These are phyloP conservation scores for Neodiprion fabricii DNA, from an alignment of 1,140 invertebrate genomes.

Conservation along the genomic window DNA sequence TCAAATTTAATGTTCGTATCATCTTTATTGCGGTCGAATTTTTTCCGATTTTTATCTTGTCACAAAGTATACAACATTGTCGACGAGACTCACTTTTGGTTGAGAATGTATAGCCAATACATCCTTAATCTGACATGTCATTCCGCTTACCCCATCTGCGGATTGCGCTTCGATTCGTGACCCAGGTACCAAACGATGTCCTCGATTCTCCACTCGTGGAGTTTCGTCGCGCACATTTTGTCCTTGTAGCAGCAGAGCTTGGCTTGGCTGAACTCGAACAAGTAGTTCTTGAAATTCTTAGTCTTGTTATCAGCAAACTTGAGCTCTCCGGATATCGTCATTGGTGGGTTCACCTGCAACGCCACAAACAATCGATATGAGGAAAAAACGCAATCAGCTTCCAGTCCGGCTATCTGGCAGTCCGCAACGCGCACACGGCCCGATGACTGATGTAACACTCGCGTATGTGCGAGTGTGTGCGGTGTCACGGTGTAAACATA, in stretches of 20 bases:
- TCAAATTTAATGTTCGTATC: conserved; percentile 11
- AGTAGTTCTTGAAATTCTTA: conserved; percentile 77
- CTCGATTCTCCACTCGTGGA: conserved; percentile 78
- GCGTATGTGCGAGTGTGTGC: neutral
- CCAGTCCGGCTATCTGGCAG: neutral
- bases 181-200: conserved; percentile 85
- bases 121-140: neutral
- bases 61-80: too few species aligned
- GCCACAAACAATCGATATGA: neutral
- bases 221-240: conserved; percentile 69
- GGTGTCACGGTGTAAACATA: neutral
- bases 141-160: conserved; percentile 69
- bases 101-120: too few species aligned
- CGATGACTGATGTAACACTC: too few species aligned
- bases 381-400: neutral
- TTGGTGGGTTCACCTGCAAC: conserved; percentile 61
- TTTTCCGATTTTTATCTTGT: too few species aligned
- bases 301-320: conserved; percentile 79
- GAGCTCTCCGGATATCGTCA: conserved; percentile 72
- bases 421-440: neutral
- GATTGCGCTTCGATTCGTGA: conserved; percentile 78
- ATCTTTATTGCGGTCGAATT: too few species aligned
- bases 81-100: too few species aligned
- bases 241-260: conserved; percentile 84
- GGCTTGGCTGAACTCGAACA: conserved; percentile 80